Evolutionary conservation across 2,113 vertebrate species (phyloP).

Genomic region (Oplegnathus fasciatus): DNA sequence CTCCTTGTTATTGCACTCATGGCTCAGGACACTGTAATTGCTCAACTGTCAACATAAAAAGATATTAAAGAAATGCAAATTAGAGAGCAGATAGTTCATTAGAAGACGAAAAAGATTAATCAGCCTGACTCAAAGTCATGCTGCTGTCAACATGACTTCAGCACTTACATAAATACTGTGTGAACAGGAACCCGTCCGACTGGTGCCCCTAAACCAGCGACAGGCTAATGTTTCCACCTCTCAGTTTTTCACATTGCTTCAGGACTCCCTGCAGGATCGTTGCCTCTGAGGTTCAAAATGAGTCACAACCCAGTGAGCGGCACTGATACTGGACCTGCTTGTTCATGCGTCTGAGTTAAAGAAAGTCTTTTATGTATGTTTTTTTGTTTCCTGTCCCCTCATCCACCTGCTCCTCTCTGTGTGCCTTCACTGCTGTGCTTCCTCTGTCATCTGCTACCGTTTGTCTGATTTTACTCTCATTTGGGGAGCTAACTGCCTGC

Average conservation of each 20-base stretch:
- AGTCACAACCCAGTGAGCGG: neutral
- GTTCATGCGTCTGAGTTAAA: neutral
- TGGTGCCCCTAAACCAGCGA: conserved; percentile 37
- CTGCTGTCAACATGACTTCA: neutral
- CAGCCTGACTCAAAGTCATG: neutral
- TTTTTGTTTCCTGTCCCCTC: neutral
- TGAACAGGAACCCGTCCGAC: conserved; percentile 65
- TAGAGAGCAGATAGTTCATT: neutral
- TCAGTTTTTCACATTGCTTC: conserved; percentile 1
- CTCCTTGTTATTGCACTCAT: neutral
- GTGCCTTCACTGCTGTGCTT: neutral
- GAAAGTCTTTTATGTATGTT: neutral
- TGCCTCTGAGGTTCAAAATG: neutral
- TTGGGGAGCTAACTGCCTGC: neutral
- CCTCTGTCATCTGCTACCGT: neutral
- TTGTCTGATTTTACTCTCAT: neutral
- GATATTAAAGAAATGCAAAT: neutral
- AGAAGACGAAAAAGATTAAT: too few species aligned
- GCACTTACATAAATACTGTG: conserved; percentile 33
- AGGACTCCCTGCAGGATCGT: conserved; percentile 1
- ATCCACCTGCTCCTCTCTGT: neutral
- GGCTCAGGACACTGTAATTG: neutral
- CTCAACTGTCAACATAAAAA: neutral
- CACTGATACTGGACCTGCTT: neutral
- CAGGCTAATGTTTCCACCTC: conserved; percentile 34